Base-by-base conservation (phyloP, 2,888 invertebrate species). In the Pristionchus entomophagus region DNA sequence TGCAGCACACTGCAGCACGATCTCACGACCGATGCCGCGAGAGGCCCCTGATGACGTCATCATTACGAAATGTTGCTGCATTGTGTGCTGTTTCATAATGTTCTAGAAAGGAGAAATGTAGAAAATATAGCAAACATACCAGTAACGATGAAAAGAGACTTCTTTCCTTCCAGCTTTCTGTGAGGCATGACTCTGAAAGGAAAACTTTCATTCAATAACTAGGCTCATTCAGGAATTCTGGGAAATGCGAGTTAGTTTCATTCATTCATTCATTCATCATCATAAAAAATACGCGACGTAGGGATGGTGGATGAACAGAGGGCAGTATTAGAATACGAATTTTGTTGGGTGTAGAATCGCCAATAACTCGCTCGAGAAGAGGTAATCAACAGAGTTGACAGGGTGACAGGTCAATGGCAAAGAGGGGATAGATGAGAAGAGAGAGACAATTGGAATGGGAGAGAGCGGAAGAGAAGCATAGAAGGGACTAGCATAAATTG, bases 11-110 rank as follows among this genome's bases (percentile, higher is more conserved):
- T 84, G 53, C 3, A 69, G 69, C 19, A 32, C 65, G 69, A 84
- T 65, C 51, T 84, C 53, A n/a, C 84, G 84, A 65, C 84, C 84
- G 84, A 84, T 84, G 10, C 84, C 84, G 12, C 84, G 84, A 49
- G 53, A 53, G 22, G 84, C 84, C 26, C 84, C 84, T 84, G 49
- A 62, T 8, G 17, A 45, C 10, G 29, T 77, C 77, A 41, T 77
- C 12, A 65, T 29, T 65, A 6, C n/a, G n/a, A n/a, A 29, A 4
- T 65, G 6, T 29, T n/a, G 12, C 3, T 65, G 14, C 6, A 45
- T 59, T 59, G 45, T 6, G 45, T 45, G 6, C 45, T 45, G n/a
- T 45, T 14, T 45, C 14, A 45, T 14, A 14, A 45, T 45, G 45
- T n/a, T n/a, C n/a, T n/a, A n/a, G n/a, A n/a, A n/a, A n/a, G 45